phyloP scores from a whole-genome alignment of 2,888 invertebrate genomes.

The Sinelater perroti region DNA sequence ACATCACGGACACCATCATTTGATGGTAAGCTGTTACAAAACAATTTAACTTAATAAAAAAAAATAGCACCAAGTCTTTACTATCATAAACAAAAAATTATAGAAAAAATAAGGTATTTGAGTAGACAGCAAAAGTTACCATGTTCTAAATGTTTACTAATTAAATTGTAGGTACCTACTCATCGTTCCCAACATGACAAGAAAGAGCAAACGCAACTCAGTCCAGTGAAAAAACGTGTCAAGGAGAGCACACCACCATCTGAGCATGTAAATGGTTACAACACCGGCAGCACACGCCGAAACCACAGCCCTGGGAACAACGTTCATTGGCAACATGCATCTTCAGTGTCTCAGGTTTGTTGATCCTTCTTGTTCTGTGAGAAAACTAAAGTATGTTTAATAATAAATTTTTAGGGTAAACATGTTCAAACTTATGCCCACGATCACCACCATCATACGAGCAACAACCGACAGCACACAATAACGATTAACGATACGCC shows the following conservation, averaged over 20 bases:
- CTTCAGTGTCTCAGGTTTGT: slow-evolving; percentile 50
- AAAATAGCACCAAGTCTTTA: too few relatives aligned
- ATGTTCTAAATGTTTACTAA: not conserved
- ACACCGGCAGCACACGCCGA: slow-evolving; percentile 46
- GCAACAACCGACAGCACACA: slow-evolving; percentile 74
- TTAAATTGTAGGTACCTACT: slow-evolving; percentile 47
- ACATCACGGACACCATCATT: slow-evolving; percentile 52
- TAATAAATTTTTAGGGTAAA: slow-evolving; percentile 24
- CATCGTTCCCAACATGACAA: slow-evolving; percentile 70
- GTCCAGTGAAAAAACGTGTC: slow-evolving; percentile 96
- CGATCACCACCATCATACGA: slow-evolving; percentile 56
- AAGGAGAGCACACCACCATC: slow-evolving; percentile 94
- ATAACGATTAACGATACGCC: slow-evolving; percentile 96
- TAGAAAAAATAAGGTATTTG: too few relatives aligned
- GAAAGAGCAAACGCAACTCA: slow-evolving; percentile 88
- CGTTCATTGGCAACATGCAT: slow-evolving; percentile 60
- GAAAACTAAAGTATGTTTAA: slow-evolving; percentile 1
- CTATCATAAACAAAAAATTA: too few relatives aligned
- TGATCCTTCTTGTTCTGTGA: slow-evolving; percentile 1
- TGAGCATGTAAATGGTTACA: slow-evolving; percentile 51
- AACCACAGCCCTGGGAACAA: slow-evolving; percentile 54
- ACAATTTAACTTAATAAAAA: not conserved
- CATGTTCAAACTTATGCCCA: slow-evolving; percentile 40
- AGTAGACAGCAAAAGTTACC: not conserved
- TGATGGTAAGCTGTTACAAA: slow-evolving; percentile 50